phyloP scores from a whole-genome alignment of 2,797 vertebrate species.

The Poliocrania exsul region DNA sequence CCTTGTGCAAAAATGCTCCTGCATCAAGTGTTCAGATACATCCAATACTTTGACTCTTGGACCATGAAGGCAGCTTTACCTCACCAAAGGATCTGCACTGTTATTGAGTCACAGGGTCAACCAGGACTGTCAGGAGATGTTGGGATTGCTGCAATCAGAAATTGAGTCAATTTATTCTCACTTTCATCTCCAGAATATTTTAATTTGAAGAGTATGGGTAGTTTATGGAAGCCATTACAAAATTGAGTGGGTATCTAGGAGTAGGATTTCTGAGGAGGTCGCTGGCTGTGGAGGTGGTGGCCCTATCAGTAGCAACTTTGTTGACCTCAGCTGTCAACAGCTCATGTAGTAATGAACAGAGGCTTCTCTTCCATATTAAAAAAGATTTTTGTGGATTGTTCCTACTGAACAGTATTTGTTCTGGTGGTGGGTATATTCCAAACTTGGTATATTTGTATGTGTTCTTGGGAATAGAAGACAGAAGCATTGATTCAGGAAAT shows the following conservation, averaged over 20 bases:
- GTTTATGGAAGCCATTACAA: neutral
- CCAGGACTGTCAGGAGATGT: neutral
- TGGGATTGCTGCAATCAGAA: neutral
- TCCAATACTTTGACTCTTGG: neutral
- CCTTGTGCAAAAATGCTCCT: neutral
- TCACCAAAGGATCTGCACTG: neutral
- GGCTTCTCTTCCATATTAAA: neutral
- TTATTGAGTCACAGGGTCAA: neutral
- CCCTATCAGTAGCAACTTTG: neutral
- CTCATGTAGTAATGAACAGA: fast-evolving
- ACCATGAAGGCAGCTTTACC: neutral
- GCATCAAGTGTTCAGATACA: neutral
- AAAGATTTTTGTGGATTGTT: neutral
- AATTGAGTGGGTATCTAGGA: neutral
- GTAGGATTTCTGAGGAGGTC: neutral
- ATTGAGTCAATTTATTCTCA: neutral
- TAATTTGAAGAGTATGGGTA: neutral
- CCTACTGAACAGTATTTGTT: neutral
- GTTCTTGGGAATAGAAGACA: neutral
- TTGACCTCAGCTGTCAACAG: neutral
- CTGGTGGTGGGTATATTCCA: neutral
- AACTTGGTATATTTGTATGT: neutral
- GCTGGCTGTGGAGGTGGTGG: neutral
- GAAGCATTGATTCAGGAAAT: neutral
- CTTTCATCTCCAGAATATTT: neutral